Evolutionary conservation across 2,113 vertebrate genomes (phyloP), one percentile per base, ranked within the genome.

Genomic region (Numenius arquata): DNA sequence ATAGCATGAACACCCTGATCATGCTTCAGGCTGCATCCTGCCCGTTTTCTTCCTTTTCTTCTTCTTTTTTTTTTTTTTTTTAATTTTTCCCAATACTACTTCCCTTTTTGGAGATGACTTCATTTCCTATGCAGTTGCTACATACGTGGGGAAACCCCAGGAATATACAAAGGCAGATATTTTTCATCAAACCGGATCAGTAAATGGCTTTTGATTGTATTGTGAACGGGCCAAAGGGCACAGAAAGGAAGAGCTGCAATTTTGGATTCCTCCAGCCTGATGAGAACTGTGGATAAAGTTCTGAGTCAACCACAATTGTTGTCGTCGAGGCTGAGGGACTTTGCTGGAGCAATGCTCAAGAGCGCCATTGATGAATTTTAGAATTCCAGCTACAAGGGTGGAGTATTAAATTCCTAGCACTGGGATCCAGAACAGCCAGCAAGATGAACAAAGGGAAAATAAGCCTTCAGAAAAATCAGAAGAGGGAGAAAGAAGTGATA

Each of bases 101-200:
- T 97, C 95, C 73, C 58, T 87, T 88, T 94, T 32, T 75, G 78
- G 25, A 20, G 80, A 36, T 97, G 30, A 95, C 26, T 93, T 96
- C 34, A 96, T 70, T 95, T 96, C 89, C 87, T 82, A 29, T 29
- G 53, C 62, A 87, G 23, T 96, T 84, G 63, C 38, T 47, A 85
- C 81, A 96, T 7, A 67, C 3, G 20, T 0, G 27, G 94, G 93
- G 5, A 97, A 97, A 82, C 36, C 70, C 93, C 93, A 40, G 87
- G 70, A 82, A 85, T 56, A 75, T 5, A 75, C 77, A 58, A 40
- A 90, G 61, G 20, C 86, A 89, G 71, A 72, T 43, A 91, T 94
- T 96, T 97, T 95, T 89, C 94, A 94, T 65, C 43, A 34, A 32
- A 68, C 62, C 43, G 0, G 0, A 72, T 40, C 34, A 59, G 40